Conservation (phyloP, 2,113 vertebrate genomes). For the Lethenteron camtschaticum region DNA sequence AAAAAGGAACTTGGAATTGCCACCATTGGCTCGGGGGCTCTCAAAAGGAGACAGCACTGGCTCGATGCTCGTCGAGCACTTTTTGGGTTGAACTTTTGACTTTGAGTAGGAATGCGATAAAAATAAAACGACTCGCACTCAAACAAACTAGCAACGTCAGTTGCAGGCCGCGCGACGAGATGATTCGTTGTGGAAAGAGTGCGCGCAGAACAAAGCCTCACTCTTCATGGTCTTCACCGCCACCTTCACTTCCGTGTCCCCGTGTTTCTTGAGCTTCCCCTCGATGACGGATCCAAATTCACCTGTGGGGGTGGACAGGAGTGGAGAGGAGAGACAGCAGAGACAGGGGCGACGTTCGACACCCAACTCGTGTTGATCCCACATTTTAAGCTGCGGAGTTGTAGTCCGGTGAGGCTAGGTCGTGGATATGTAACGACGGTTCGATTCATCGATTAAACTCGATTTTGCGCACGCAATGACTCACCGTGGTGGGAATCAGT, state of each 20-base stretch:
- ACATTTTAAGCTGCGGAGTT: not conserved
- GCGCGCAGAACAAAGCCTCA: not conserved
- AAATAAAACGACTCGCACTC: no score
- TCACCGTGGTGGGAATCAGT: no score
- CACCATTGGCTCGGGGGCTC: no score
- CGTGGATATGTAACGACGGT: not conserved
- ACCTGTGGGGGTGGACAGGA: not conserved
- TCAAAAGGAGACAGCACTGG: no score
- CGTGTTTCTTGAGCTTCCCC: slow-evolving; percentile 1
- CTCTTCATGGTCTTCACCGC: slow-evolving; percentile 4
- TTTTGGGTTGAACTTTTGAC: no score
- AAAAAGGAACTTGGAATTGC: no score
- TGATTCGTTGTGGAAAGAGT: no score
- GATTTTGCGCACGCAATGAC: not conserved
- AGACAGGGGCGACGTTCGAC: not conserved
- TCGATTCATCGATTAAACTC: not conserved
- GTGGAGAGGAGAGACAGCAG: not conserved
- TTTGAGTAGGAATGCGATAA: no score
- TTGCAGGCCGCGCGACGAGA: no score
- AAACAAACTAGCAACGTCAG: no score
- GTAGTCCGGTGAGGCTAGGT: not conserved
- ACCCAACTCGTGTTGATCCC: not conserved
- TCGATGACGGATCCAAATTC: slow-evolving; percentile 4
- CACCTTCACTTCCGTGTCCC: slow-evolving; percentile 2
- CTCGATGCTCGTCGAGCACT: no score